Evolutionary conservation across 2,113 vertebrate species (phyloP).

Genomic region (Ascaphus truei): DNA sequence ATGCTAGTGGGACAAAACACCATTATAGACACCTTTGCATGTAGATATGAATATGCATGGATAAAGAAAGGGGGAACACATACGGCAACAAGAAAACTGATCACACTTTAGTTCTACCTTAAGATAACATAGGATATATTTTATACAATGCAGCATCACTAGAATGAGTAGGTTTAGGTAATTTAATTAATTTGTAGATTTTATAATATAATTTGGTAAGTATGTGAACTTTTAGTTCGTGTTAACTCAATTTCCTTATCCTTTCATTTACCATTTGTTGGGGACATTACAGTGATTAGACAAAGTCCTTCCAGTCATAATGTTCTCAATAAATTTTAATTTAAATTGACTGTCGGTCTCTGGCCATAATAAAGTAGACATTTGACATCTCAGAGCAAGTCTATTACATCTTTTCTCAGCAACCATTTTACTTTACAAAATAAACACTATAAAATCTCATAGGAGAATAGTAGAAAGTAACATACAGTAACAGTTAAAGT

Average conservation of each 20-base stretch:
- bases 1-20: neutral
- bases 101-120: slow-evolving; percentile 9
- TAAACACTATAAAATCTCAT: slow-evolving; percentile 35
- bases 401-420: slow-evolving; percentile 46
- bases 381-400: slow-evolving; percentile 60
- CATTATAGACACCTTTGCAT: neutral
- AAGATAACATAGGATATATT: slow-evolving; percentile 43
- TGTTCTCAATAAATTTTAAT: slow-evolving; percentile 73
- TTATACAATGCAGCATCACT: slow-evolving; percentile 51
- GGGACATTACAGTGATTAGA: slow-evolving; percentile 74
- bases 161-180: slow-evolving; percentile 65
- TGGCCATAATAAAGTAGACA: slow-evolving; percentile 67
- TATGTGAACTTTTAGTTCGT: slow-evolving; percentile 76
- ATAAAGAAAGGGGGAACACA: neutral
- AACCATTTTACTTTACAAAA: slow-evolving; percentile 38
- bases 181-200: slow-evolving; percentile 71
- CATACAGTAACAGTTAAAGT: slow-evolving; percentile 2
- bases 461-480: slow-evolving; percentile 28
- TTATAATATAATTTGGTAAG: slow-evolving; percentile 70
- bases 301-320: slow-evolving; percentile 72
- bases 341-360: slow-evolving; percentile 78
- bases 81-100: neutral
- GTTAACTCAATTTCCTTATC: slow-evolving; percentile 79
- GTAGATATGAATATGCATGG: neutral
- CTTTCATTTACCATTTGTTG: slow-evolving; percentile 79